These are phyloP conservation scores for Rotaria magnacalcarata DNA, from an alignment of 2,888 invertebrate genomes.

Conservation along the genomic window DNA sequence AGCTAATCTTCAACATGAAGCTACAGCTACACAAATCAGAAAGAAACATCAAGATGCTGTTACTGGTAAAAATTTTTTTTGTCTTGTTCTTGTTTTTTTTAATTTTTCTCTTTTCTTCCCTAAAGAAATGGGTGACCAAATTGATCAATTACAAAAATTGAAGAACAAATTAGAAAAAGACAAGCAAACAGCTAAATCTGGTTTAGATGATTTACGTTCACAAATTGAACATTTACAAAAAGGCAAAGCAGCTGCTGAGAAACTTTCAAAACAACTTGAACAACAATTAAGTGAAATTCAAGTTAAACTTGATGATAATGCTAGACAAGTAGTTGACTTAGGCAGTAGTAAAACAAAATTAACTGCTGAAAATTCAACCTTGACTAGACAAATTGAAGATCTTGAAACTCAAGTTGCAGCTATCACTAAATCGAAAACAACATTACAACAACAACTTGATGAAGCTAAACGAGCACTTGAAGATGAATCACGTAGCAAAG, in stretches of 20 bases:
- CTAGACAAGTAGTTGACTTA: slow-evolving; percentile 92
- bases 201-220: slow-evolving; percentile 93
- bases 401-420: slow-evolving; percentile 78
- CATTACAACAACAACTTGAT: slow-evolving; percentile 88
- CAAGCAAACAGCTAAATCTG: slow-evolving; percentile 91
- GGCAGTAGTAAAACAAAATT: slow-evolving; percentile 78
- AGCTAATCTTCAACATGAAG: slow-evolving; percentile 95
- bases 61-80: slow-evolving; percentile 63
- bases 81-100: too few species aligned
- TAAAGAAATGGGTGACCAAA: slow-evolving; percentile 91
- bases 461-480: slow-evolving; percentile 95
- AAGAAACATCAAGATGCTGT: slow-evolving; percentile 99
- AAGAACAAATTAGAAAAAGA: slow-evolving; percentile 80
- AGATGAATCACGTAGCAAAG: slow-evolving; percentile 71
- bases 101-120: too few species aligned
- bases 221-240: slow-evolving; percentile 93
- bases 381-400: slow-evolving; percentile 92
- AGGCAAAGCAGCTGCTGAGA: slow-evolving; percentile 94
- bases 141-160: slow-evolving; percentile 37
- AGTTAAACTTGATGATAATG: slow-evolving; percentile 90
- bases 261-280: slow-evolving; percentile 93
- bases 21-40: slow-evolving; percentile 86
- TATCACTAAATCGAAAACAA: slow-evolving; percentile 83
- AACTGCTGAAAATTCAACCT: slow-evolving; percentile 91
- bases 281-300: slow-evolving; percentile 90